Evolutionary conservation across 2,797 vertebrate species (phyloP), one percentile per base, ranked within the genome.

Genomic region (Phrynocephalus vlangalii): DNA sequence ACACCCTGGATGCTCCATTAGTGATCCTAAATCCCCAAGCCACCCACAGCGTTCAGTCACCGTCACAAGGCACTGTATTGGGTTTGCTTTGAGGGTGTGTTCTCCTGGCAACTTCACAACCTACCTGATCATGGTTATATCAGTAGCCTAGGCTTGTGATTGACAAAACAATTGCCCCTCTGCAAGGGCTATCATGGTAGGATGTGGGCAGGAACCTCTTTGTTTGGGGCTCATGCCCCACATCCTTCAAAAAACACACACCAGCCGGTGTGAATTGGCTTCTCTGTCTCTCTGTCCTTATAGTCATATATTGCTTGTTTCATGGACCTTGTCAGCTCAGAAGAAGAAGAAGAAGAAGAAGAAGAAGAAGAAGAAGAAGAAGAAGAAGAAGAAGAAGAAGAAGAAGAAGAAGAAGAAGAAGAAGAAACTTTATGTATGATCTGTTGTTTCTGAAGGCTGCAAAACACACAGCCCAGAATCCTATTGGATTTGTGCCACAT

Each of bases 101-200:
- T 95, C 95, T 95, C 93, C 92, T 94, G 94, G 93, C 94, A 95
- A 95, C 95, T 95, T 94, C 94, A 93, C 94, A 94, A 93, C 93
- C 93, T 95, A 95, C 95, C 95, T 96, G 94, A 95, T 95, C 95
- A 92, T 90, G 82, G 92, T 91, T 94, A 96, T 95, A 96, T 95
- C 93, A 95, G 95, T 94, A 84, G 93, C 90, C 91, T 0, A 52
- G 82, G 87, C 94, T 94, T 94, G 94, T 95, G 94, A 95, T 94
- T 94, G 94, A 95, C 94, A 95, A 95, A 95, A 94, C 94, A 95
- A 95, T 95, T 95, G 95, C 94, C 94, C 94, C 94, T 38, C 90
- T 92, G 93, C 93, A 91, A 93, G 93, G 84, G 83, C 38, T 85
- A 92, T 88, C 93, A 93, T 92, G 91, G 93, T 91, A 89, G 91